phyloP scores from a whole-genome alignment of 2,888 invertebrate genomes.

The Bugula neritina region DNA sequence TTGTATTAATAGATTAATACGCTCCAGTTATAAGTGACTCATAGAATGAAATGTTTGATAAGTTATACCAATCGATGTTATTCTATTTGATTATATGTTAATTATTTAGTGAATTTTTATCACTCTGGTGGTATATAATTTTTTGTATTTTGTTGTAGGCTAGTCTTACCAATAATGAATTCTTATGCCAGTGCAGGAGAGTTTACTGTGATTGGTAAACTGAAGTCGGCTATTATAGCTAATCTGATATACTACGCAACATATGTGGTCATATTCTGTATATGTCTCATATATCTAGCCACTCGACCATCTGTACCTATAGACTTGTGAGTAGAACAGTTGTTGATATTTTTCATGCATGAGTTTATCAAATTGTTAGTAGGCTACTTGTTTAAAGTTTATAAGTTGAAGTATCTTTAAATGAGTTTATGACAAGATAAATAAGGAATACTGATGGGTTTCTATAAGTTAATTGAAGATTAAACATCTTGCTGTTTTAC shows the following conservation, averaged over 20 bases:
- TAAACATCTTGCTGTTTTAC: too few relatives aligned
- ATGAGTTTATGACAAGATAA: too few relatives aligned
- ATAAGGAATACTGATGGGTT: too few relatives aligned
- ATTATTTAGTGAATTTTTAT: not conserved
- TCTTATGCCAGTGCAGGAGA: slow-evolving; percentile 97
- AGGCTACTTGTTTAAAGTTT: too few relatives aligned
- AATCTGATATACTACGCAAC: slow-evolving; percentile 98
- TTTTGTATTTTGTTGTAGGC: slow-evolving; percentile 58
- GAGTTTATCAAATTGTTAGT: too few relatives aligned
- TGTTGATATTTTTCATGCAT: not conserved
- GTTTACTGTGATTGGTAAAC: slow-evolving; percentile 85
- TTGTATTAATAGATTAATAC: too few relatives aligned
- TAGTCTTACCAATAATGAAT: slow-evolving; percentile 96
- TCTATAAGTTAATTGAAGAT: too few relatives aligned
- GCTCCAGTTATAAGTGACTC: too few relatives aligned
- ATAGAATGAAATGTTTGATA: too few relatives aligned
- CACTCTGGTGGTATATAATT: not conserved
- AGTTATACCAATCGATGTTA: too few relatives aligned
- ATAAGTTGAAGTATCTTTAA: too few relatives aligned
- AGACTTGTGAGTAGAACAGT: slow-evolving; percentile 64
- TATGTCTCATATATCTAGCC: slow-evolving; percentile 88
- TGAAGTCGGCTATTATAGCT: slow-evolving; percentile 88
- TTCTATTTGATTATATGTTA: not conserved
- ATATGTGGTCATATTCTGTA: slow-evolving; percentile 85
- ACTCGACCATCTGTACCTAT: slow-evolving; percentile 79